Evolutionary conservation across 1,140 invertebrate species (phyloP).

Genomic region (Sycophaga agraensis): DNA sequence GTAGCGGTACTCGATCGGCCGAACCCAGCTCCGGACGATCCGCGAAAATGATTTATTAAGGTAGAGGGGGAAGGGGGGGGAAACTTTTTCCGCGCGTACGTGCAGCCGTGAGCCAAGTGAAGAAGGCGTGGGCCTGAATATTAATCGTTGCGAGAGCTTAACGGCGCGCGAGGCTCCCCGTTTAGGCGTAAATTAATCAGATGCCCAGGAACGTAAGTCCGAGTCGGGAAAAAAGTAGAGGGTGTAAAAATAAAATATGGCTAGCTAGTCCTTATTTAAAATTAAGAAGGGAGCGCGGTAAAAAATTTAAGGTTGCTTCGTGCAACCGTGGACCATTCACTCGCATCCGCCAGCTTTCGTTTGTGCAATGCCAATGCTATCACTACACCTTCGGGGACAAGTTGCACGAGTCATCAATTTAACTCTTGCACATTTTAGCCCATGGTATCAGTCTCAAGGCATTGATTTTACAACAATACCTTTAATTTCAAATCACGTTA

Average conservation of each 20-base stretch:
- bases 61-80: background rate
- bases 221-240: background rate
- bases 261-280: background rate
- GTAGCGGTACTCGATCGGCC: background rate
- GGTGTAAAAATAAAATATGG: background rate
- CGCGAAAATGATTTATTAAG: constrained; percentile 18
- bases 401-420: no score
- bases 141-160: constrained; percentile 19
- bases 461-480: no score
- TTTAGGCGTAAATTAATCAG: constrained; percentile 27
- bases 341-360: no score
- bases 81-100: constrained; percentile 1
- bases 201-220: background rate
- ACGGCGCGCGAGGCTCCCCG: background rate
- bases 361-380: no score
- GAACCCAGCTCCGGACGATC: background rate
- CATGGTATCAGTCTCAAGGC: no score
- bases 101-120: background rate
- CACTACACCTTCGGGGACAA: no score
- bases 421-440: no score
- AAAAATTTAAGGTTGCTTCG: no score
- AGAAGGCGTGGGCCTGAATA: constrained; percentile 14
- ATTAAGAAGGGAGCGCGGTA: background rate
- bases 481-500: no score
- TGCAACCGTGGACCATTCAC: no score